Conservation (phyloP, 2,113 vertebrate species). For the Callospermophilus lateralis region DNA sequence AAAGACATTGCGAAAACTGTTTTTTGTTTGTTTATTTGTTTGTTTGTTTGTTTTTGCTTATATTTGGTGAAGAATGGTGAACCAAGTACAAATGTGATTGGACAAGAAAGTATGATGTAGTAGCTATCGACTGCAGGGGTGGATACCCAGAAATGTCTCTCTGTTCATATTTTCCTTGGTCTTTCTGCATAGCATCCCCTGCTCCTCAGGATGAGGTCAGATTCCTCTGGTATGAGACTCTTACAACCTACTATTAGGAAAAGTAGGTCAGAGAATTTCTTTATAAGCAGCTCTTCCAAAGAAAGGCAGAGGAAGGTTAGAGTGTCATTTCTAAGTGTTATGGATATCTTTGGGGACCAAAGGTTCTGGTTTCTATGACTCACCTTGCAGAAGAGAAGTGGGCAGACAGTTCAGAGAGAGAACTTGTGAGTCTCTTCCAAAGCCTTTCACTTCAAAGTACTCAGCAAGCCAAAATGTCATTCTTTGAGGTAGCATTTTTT, state of each 20-base stretch:
- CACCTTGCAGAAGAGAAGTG: background rate
- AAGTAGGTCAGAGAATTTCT: no score
- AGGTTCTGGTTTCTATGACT: background rate
- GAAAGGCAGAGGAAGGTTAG: background rate
- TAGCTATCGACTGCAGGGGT: background rate
- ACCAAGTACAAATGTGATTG: background rate
- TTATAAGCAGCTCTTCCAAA: background rate
- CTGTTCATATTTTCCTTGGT: background rate
- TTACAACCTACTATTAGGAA: background rate
- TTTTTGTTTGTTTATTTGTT: background rate
- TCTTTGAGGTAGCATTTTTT: background rate
- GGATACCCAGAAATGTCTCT: no score
- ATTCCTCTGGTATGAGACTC: background rate
- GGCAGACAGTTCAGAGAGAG: background rate
- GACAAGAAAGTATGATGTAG: background rate
- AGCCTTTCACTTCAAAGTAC: background rate
- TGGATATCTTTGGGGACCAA: background rate
- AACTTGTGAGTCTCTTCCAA: background rate
- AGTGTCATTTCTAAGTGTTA: background rate
- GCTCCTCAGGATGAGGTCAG: no score
- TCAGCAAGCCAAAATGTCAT: background rate
- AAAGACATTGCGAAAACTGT: background rate
- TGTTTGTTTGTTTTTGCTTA: background rate
- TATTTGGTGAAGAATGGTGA: background rate
- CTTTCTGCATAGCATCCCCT: background rate